Evolutionary conservation across 2,888 invertebrate genomes (phyloP).

Genomic region (Prenolepis imparis): DNA sequence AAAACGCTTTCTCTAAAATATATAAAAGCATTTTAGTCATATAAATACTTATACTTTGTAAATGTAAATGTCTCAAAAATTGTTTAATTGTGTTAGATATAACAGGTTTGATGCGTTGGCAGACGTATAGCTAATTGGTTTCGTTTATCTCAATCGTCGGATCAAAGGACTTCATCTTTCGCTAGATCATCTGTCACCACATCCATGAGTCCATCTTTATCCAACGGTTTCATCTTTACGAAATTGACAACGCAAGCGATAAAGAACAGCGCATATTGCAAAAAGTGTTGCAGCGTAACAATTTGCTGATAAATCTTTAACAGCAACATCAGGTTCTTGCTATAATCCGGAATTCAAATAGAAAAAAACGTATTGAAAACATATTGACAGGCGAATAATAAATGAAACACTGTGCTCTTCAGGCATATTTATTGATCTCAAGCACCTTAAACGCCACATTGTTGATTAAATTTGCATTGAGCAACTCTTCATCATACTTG

Average conservation of each 20-base stretch:
- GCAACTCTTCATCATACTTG: conserved; percentile 94
- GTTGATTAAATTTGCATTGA: conserved; percentile 91
- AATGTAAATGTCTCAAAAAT: not conserved
- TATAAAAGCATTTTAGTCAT: too few relatives aligned
- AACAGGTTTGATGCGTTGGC: conserved; percentile 82
- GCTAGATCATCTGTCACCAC: conserved; percentile 89
- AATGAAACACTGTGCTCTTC: conserved; percentile 89
- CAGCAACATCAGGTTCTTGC: conserved; percentile 88
- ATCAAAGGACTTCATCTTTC: conserved; percentile 87
- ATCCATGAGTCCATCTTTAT: conserved; percentile 88
- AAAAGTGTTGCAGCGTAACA: conserved; percentile 89
- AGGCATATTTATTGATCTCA: conserved; percentile 88
- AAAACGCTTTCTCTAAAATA: too few relatives aligned
- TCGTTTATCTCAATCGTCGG: conserved; percentile 75
- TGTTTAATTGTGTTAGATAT: conserved; percentile 77
- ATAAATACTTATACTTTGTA: not conserved
- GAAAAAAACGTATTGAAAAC: conserved; percentile 89
- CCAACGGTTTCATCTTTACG: conserved; percentile 90
- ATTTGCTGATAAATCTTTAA: conserved; percentile 89
- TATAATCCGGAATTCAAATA: conserved; percentile 88
- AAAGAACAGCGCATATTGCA: conserved; percentile 89
- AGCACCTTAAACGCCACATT: conserved; percentile 91
- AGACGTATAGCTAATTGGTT: conserved; percentile 83
- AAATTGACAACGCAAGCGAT: conserved; percentile 90
- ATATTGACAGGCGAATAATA: conserved; percentile 89